Base-by-base conservation (phyloP, 2,113 vertebrate genomes). In the Salvator merianae region DNA sequence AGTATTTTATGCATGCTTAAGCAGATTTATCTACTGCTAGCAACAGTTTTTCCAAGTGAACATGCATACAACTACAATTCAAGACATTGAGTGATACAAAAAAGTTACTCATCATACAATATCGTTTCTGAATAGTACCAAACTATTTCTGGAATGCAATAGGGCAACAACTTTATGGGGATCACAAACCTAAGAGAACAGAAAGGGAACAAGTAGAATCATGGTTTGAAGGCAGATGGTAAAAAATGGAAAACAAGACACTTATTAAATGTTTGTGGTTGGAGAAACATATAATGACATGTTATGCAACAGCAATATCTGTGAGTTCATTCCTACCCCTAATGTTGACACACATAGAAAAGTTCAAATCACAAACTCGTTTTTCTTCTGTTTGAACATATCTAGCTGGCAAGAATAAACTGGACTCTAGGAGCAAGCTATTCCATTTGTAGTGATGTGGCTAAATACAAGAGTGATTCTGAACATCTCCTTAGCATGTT, bases 61-160 rank as follows among this genome's bases (percentile, higher is more conserved):
- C 8, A 20, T 8, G 18, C 12, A 53, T 18, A 36, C n/a, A 47
- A 55, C n/a, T 30, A 40, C 59, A 79, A 38, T 10, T 30, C 28
- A 80, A 69, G 18, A 68, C 30, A 47, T 68, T 69, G 66, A 32
- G 30, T 43, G 36, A 71, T 32, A 34, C 22, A 6, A 28, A 34
- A 81, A 66, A 69, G 34, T 38, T 59, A 82, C 34, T 72, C 69
- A 82, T 38, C n/a, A 82, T 28, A n/a, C 8, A 68, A 68, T 34
- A 71, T 59, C 50, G 70, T 69, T n/a, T 6, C 32, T 84, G 26
- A 20, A 24, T 38, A 32, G 12, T 2, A 55, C 9, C 63, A 77
- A 14, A 32, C 18, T 22, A 77, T 84, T 84, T 59, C 63, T 70
- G 34, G 63, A 84, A 84, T 68, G 47, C 32, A 84, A 59, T 30